These are phyloP conservation scores for Chelonia mydas DNA, from an alignment of 2,797 vertebrate species.

Conservation along the genomic window DNA sequence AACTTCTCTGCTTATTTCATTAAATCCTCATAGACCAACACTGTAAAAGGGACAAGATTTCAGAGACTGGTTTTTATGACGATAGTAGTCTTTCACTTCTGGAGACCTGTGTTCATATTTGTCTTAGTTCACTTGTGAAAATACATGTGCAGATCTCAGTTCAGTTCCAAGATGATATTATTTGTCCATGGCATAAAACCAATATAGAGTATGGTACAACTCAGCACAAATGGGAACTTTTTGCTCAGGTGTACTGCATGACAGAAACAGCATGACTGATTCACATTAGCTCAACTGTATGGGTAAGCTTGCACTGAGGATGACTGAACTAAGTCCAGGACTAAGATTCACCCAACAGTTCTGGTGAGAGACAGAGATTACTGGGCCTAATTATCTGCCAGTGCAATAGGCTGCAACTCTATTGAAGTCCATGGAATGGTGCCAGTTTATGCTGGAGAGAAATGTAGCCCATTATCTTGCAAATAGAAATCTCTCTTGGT, in stretches of 20 bases:
- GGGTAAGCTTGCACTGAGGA: not conserved
- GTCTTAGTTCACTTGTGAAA: not conserved
- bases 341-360: not conserved
- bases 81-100: not conserved
- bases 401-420: not conserved
- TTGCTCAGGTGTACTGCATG: not conserved
- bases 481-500: conserved; percentile 19
- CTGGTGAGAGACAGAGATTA: not conserved
- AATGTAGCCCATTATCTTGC: not conserved
- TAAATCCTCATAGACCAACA: not conserved
- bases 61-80: not conserved
- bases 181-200: accelerated
- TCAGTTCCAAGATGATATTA: not conserved
- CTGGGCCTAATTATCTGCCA: not conserved
- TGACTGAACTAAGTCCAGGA: not conserved
- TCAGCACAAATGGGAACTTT: accelerated
- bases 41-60: not conserved
- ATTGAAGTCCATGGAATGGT: accelerated
- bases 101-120: not conserved
- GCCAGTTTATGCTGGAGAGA: not conserved
- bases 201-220: not conserved
- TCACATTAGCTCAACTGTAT: not conserved
- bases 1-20: not conserved
- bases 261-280: not conserved
- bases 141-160: not conserved